Conservation (phyloP, 2,888 invertebrate genomes). For the Gortyna flavago region DNA sequence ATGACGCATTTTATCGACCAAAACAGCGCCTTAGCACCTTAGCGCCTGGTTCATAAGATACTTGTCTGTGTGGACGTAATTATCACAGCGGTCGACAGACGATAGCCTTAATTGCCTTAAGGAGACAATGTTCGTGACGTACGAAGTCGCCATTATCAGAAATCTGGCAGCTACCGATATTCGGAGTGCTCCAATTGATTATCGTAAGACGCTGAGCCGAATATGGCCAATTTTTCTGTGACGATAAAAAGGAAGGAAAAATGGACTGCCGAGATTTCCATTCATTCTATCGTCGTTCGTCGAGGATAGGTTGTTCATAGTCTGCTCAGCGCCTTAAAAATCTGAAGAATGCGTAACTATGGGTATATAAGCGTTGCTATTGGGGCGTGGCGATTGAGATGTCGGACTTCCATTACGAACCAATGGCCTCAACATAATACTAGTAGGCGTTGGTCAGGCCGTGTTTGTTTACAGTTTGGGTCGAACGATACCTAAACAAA, state of each 20-base stretch:
- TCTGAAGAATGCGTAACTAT: neutral
- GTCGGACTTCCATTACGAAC: slow-evolving; percentile 12
- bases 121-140: slow-evolving; percentile 42
- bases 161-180: slow-evolving; percentile 24
- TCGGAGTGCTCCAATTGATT: slow-evolving; percentile 20
- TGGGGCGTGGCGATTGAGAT: slow-evolving; percentile 24
- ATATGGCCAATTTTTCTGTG: neutral
- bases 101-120: slow-evolving; percentile 39
- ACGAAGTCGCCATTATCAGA: slow-evolving; percentile 8
- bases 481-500: slow-evolving; percentile 5
- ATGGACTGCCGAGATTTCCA: neutral
- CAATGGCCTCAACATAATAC: slow-evolving; percentile 17
- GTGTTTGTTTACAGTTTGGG: slow-evolving; percentile 24
- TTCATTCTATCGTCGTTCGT: too few relatives aligned
- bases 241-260: neutral
- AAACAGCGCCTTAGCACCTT: slow-evolving; percentile 37
- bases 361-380: neutral
- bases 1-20: slow-evolving; percentile 24
- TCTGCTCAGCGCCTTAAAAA: neutral
- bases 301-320: neutral
- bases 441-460: slow-evolving; percentile 19
- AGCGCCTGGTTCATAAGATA: slow-evolving; percentile 24
- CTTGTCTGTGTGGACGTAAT: slow-evolving; percentile 34
- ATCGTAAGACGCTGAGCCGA: neutral
- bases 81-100: slow-evolving; percentile 25